Evolutionary conservation across 2,113 vertebrate species (phyloP).

Genomic region (Proteles cristata): DNA sequence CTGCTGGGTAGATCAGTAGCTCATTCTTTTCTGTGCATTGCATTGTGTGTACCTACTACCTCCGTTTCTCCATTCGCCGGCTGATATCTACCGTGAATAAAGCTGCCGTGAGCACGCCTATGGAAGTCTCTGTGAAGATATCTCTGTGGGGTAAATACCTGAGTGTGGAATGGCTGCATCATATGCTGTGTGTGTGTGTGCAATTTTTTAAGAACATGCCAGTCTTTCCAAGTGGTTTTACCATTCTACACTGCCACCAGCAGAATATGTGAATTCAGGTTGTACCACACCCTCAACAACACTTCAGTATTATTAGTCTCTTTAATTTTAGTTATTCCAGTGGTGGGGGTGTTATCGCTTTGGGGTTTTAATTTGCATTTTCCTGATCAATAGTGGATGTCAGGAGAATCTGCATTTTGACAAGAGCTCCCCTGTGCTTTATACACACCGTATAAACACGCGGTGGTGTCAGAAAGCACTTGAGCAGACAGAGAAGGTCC

Average conservation of each 20-base stretch:
- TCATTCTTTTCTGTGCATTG: background rate
- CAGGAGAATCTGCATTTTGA: background rate
- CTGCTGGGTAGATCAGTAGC: background rate
- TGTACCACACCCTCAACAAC: background rate
- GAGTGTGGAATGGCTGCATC: background rate
- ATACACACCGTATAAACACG: too few species aligned
- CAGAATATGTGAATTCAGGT: background rate
- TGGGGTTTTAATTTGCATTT: background rate
- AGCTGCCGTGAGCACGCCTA: background rate
- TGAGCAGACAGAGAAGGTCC: background rate
- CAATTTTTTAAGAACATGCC: background rate
- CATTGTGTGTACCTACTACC: accelerated
- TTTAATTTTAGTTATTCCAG: background rate
- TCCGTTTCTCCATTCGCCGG: background rate
- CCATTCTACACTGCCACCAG: background rate
- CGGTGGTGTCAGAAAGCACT: background rate
- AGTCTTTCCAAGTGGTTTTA: background rate
- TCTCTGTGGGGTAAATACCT: background rate
- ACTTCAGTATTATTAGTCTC: background rate
- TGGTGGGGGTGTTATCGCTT: background rate
- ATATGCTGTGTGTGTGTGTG: background rate
- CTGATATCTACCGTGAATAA: background rate
- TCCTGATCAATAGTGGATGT: background rate
- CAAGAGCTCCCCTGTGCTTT: background rate
- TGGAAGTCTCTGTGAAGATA: background rate